Conservation (phyloP, 2,888 invertebrate genomes). For the Tenthredo distinguenda region DNA sequence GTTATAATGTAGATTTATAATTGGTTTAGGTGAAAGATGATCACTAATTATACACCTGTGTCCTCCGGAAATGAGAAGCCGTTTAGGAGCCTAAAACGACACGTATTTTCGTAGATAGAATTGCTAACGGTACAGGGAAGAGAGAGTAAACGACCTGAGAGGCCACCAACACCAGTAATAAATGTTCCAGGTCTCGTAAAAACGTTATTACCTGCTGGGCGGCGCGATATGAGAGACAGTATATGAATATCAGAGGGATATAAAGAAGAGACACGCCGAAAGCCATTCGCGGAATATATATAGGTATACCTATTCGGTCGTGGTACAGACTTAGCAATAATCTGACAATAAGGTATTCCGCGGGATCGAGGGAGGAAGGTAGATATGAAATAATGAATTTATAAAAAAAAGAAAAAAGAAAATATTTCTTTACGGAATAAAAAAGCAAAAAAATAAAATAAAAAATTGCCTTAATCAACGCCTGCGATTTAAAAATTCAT, state of each 20-base stretch:
- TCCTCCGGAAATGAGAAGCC: conserved; percentile 18
- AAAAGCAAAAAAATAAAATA: not conserved
- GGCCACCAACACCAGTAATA: conserved; percentile 68
- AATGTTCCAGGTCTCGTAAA: conserved; percentile 75
- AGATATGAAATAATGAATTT: not conserved
- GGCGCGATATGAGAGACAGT: conserved; percentile 63
- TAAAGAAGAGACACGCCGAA: conserved; percentile 56
- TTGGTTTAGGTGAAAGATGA: not conserved
- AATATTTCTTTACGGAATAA: not conserved
- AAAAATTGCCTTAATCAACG: not conserved
- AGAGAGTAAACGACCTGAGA: conserved; percentile 37
- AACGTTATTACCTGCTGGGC: conserved; percentile 70
- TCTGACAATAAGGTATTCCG: conserved; percentile 14
- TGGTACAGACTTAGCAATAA: conserved; percentile 54
- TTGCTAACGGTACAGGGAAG: conserved; percentile 26
- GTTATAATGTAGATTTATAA: not conserved
- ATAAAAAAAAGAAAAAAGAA: not conserved
- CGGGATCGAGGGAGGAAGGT: not conserved
- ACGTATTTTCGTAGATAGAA: conserved; percentile 1
- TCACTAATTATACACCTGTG: not conserved
- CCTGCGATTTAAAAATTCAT: not conserved
- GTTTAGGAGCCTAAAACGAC: conserved; percentile 22
- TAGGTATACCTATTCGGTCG: conserved; percentile 24
- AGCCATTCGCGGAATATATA: conserved; percentile 42
- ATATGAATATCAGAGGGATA: conserved; percentile 60